Evolutionary conservation across 2,797 vertebrate genomes (phyloP), one percentile per base, ranked within the genome.

Genomic region (Erpetoichthys calabaricus): DNA sequence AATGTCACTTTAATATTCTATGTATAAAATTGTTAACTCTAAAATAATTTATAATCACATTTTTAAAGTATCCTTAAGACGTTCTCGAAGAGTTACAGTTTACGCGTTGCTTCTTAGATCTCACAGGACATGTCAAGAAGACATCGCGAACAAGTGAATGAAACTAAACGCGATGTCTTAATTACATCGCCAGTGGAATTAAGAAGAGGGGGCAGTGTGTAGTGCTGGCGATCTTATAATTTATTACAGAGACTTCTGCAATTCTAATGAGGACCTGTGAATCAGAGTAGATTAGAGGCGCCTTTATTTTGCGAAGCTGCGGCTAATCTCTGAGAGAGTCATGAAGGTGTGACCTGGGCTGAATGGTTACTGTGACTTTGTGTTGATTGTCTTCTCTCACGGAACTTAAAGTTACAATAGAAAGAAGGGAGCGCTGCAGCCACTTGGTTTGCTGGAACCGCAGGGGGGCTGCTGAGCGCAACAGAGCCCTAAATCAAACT

Each of bases 231-330:
- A 73, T 73, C 74, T 70, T 65, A 63, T 66, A 71, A 67, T 67
- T 68, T 67, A 65, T 63, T 25, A 68, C 76, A 70, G 74, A 51
- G 62, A 65, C 70, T 57, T 64, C 72, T 67, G 60, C 70, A 63
- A 62, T 68, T 73, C 67, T 73, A 65, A 70, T 55, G 69, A 74
- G 65, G 70, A 70, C 70, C 76, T 74, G 73, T 75, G 72, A 25
- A 25, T 25, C 25, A 25, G 25, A 80, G 72, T 56, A 75, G 77
- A 74, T 79, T 79, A 75, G 63, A 63, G 61, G 42, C 51, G 25
- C 46, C 63, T 65, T 79, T 75, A 71, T 79, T 71, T 70, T 68
- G 75, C 66, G 74, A 69, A 76, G 66, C 61, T 74, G 76, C 51
- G 43, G 63, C 70, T 67, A 65, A 66, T 62, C 62, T 53, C 56